Base-by-base conservation (phyloP, 2,797 vertebrate genomes). In the Gymnothorax reevesii region DNA sequence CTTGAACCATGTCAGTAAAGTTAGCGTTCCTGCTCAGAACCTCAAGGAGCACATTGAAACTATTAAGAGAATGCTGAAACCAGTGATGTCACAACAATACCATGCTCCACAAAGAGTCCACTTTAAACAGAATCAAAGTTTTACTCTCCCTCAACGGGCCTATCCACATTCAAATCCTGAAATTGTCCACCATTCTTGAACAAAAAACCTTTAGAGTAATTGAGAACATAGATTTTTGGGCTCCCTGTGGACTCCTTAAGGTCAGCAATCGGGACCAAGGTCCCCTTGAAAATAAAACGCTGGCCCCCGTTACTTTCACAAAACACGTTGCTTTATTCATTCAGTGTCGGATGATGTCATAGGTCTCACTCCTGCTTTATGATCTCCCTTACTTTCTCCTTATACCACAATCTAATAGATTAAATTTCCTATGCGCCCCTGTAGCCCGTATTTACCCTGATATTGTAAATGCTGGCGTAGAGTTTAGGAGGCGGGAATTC, bases 291-390 rank as follows among this genome's bases (percentile, higher is more conserved):
- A 89, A 88, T 85, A 86, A 42, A 60, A 59, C 25, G 82, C 86
- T 60, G 52, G 82, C 60, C 62, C 86, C 75, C 85, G 57, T 86
- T 83, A 25, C 42, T 75, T 86, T 88, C 85, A 84, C 86, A 77
- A 88, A 85, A 85, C 57, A 20, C 57, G 66, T 84, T 17, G 60
- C 80, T 89, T 84, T 82, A 75, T 57, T 42, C 82, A 80, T 75
- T 88, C 84, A 60, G 79, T 60, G 79, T 55, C 73, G 86, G 25
- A 87, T 91, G 88, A 92, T 86, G 88, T 92, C 87, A 88, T 88
- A 82, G 75, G 17, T 85, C 49, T 83, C 84, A 80, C 66, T 80
- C 82, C 66, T 80, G 87, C 57, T 86, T 42, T 17, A 62, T 85
- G 85, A n/a, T 42, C 60, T 88, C 86, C 84, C 83, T 71, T 82